phyloP scores from a whole-genome alignment of 2,113 vertebrate species.

The Canis aureus region DNA sequence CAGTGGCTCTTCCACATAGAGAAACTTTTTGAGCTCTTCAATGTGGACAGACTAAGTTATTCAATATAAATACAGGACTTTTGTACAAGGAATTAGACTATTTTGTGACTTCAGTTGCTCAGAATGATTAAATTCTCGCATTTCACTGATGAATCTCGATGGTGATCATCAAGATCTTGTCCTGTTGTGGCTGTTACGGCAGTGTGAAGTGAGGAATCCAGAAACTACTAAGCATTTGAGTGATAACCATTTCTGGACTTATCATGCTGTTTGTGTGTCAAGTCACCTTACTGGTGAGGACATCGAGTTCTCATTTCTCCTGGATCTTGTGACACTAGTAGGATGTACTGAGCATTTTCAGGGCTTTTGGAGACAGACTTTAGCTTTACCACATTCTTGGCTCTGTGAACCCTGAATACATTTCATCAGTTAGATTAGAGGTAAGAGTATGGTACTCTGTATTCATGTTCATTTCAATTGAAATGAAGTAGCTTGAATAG shows the following conservation, averaged over 20 bases:
- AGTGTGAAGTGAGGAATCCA: neutral
- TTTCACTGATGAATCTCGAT: neutral
- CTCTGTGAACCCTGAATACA: neutral
- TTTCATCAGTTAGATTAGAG: conserved; percentile 38
- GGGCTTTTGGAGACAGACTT: neutral
- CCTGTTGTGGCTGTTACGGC: neutral
- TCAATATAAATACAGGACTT: neutral
- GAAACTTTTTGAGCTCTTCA: neutral
- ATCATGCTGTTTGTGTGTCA: neutral
- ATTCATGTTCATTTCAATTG: neutral
- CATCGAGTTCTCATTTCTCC: neutral
- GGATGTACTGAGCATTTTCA: neutral
- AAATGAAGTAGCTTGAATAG: neutral
- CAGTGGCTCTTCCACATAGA: neutral
- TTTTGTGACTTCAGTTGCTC: neutral
- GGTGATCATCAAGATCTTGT: neutral
- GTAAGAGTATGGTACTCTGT: neutral
- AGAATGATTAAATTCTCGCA: neutral
- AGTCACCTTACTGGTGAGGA: neutral
- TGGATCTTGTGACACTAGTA: neutral
- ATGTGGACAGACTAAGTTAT: neutral
- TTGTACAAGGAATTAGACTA: neutral
- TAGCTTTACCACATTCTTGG: neutral
- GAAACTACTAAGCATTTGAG: neutral
- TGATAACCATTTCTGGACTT: neutral